Evolutionary conservation across 2,113 vertebrate species (phyloP).

Genomic region (Gymnarchus niloticus): DNA sequence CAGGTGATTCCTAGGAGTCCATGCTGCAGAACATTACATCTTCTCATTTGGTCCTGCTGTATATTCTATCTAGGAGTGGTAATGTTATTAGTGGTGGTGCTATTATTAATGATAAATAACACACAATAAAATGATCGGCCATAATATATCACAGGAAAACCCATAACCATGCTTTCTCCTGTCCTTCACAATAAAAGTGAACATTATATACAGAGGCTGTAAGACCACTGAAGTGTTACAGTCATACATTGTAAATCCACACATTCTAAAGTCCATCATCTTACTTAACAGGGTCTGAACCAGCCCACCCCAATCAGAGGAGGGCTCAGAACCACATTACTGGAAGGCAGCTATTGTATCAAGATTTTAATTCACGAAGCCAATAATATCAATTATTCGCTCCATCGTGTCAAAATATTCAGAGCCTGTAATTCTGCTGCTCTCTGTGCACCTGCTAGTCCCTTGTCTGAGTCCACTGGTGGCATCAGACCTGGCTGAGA

Average conservation of each 20-base stretch:
- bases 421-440: not conserved
- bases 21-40: not conserved
- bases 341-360: not conserved
- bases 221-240: not conserved
- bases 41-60: not conserved
- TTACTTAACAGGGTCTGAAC: not conserved
- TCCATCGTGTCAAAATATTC: not conserved
- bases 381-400: not conserved
- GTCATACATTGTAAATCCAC: constrained; percentile 9
- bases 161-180: constrained; percentile 8
- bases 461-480: not conserved
- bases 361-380: not conserved
- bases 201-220: not conserved
- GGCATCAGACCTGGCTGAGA: not conserved
- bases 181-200: not conserved
- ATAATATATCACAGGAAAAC: not conserved
- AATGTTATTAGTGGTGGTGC: not conserved
- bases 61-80: not conserved
- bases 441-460: not conserved
- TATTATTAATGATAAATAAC: constrained; percentile 15
- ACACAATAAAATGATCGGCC: not conserved
- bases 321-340: not conserved
- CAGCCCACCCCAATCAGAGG: not conserved
- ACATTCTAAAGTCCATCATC: not conserved
- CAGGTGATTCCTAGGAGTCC: not conserved